Percentiles rank a stretch among this genome's conserved stretches.
Conservation (phyloP, 2,888 invertebrate genomes). For the Standfussiana lucernea region DNA sequence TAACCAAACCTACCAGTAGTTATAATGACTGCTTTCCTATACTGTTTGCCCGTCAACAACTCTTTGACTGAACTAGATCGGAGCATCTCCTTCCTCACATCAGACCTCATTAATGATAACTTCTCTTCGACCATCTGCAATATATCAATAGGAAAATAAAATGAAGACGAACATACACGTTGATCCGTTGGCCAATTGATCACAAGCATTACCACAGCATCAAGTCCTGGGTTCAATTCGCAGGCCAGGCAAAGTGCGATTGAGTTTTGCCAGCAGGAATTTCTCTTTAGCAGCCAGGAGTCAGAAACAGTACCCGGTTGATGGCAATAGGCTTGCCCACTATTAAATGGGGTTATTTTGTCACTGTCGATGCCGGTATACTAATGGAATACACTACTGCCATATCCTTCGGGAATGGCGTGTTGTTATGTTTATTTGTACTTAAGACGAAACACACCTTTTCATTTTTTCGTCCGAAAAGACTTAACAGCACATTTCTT, state of each 20-base stretch:
- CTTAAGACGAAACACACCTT: slow-evolving; percentile 29
- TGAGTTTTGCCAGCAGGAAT: not conserved
- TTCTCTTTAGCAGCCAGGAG: not conserved
- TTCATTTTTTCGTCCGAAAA: slow-evolving; percentile 43
- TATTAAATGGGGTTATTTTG: not conserved
- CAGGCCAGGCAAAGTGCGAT: not conserved
- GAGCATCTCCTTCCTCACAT: slow-evolving; percentile 86
- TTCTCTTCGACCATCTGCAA: slow-evolving; percentile 79
- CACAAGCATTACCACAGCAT: not conserved
- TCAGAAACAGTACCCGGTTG: not conserved
- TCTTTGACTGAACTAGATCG: slow-evolving; percentile 84
- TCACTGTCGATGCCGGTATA: not conserved
- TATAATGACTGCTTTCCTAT: slow-evolving; percentile 85
- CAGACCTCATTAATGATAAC: slow-evolving; percentile 77
- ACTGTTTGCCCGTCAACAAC: slow-evolving; percentile 86
- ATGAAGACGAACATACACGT: too few species aligned
- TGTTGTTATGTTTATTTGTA: not conserved
- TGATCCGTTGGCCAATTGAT: not conserved
- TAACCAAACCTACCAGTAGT: slow-evolving; percentile 74
- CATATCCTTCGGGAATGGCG: not conserved
- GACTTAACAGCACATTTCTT: slow-evolving; percentile 73
- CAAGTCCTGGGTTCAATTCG: not conserved
- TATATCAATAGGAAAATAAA: not conserved
- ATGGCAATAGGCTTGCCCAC: not conserved
- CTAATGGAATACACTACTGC: not conserved